phyloP scores from a whole-genome alignment of 2,113 vertebrate genomes.

The Zosterops lateralis region DNA sequence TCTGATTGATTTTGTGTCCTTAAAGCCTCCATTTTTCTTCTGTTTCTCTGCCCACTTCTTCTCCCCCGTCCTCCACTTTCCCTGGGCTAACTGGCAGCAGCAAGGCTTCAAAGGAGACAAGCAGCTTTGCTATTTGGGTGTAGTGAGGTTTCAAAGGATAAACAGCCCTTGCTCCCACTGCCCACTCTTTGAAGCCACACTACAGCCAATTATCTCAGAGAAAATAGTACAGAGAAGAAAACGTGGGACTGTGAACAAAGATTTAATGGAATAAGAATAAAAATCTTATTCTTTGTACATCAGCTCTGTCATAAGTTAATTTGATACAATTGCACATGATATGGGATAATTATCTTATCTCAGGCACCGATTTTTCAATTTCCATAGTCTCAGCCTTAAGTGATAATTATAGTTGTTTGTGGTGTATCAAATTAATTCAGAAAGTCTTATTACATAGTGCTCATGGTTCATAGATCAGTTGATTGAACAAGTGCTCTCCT shows the following conservation, averaged over 20 bases:
- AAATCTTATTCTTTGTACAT: not conserved
- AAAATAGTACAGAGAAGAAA: not conserved
- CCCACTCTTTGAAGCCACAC: not conserved
- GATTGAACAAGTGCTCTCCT: not conserved
- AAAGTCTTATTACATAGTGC: not conserved
- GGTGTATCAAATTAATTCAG: not conserved
- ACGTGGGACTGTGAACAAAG: not conserved
- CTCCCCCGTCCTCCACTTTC: not conserved
- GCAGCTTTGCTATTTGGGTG: not conserved
- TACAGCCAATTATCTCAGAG: not conserved
- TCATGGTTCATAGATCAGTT: not conserved
- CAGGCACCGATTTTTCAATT: not conserved
- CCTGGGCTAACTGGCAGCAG: not conserved
- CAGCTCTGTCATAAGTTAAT: not conserved
- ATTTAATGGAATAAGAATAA: not conserved
- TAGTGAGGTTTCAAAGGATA: slow-evolving; percentile 12
- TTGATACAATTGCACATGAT: not conserved
- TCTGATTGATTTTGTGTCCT: not conserved
- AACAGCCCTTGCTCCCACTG: not conserved
- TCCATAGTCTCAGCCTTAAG: not conserved
- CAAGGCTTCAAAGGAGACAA: slow-evolving; percentile 28
- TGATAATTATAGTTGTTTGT: not conserved
- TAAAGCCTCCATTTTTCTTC: not conserved
- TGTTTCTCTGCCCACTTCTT: not conserved
- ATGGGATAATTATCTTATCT: not conserved